Percentiles rank a stretch among this genome's conserved stretches.
phyloP scores from a whole-genome alignment of 2,888 invertebrate species.

The Bibio marci region DNA sequence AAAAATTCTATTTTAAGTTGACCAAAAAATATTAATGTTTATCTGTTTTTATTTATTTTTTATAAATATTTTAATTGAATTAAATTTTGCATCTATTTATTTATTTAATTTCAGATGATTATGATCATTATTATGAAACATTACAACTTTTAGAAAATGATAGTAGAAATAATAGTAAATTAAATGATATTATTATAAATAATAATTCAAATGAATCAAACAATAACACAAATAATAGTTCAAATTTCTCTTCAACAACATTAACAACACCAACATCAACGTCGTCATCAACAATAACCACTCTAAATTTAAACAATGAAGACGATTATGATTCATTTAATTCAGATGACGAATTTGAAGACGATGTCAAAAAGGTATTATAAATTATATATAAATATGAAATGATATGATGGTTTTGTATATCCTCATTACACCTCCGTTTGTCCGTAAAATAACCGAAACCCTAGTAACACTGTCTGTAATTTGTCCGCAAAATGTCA shows the following conservation, averaged over 20 bases:
- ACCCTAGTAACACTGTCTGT: too few species aligned
- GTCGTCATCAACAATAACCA: too few species aligned
- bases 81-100: too few species aligned
- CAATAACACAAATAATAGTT: neutral
- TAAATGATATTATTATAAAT: neutral
- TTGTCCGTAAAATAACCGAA: too few species aligned
- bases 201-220: neutral
- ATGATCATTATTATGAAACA: slow-evolving; percentile 54
- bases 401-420: too few species aligned
- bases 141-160: slow-evolving; percentile 24
- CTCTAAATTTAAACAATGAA: slow-evolving; percentile 21
- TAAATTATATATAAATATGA: too few species aligned
- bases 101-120: slow-evolving; percentile 37
- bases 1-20: slow-evolving; percentile 3
- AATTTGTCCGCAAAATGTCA: too few species aligned
- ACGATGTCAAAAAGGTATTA: slow-evolving; percentile 23
- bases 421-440: too few species aligned
- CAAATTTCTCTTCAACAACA: neutral
- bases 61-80: slow-evolving; percentile 4
- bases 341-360: slow-evolving; percentile 36
- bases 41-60: too few species aligned
- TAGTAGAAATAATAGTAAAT: neutral
- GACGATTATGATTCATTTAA: slow-evolving; percentile 60
- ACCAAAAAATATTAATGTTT: too few species aligned
- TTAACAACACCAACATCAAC: slow-evolving; percentile 1